Base-by-base conservation (phyloP, 2,113 vertebrate species). In the Rhagologus leucostigma region DNA sequence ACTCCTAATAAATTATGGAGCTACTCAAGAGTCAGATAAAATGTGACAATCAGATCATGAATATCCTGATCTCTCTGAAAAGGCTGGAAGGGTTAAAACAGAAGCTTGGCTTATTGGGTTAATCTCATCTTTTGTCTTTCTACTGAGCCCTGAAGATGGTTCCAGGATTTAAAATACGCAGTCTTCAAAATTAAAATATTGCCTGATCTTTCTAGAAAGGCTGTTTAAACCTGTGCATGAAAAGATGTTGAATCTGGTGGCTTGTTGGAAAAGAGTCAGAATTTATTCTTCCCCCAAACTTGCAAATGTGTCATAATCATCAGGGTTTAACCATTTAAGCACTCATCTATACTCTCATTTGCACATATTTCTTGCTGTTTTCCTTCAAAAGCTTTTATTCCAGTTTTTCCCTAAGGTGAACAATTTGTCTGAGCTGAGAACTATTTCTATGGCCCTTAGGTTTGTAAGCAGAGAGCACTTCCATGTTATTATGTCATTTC, bases 401-500 rank as follows among this genome's bases (percentile, higher is more conserved):
- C 33, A 74, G 7, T 57, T 33, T 12, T 73, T 62, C 21, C 18
- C 3, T 3, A 55, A 37, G 10, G 10, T n/a, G 49, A 76, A 37
- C 3, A 70, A 35, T 41, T 39, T 64, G 3, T 67, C 64, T 47
- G 63, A 88, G 71, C 26, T 59, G 59, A 89, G 83, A 63, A 90
- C 16, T 70, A 32, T 89, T 93, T 94, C 68, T 8, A 55, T 9
- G 42, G 24, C 59, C 33, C 68, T 88, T 63, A 35, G 29, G 35
- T 59, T 80, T 80, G 68, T 47, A 53, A 95, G 70, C 75, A 84
- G 46, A 74, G 37, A 74, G 59, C 42, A 33, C 50, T 80, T 83
- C 46, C 50, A 95, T 95, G 76, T 67, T 24, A 80, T 93, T 93
- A 80, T 94, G 94, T 88, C 39, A 80, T 93, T 95, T 93, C 92